Evolutionary conservation across 2,113 vertebrate genomes (phyloP).

Genomic region (Hystrix brachyura): DNA sequence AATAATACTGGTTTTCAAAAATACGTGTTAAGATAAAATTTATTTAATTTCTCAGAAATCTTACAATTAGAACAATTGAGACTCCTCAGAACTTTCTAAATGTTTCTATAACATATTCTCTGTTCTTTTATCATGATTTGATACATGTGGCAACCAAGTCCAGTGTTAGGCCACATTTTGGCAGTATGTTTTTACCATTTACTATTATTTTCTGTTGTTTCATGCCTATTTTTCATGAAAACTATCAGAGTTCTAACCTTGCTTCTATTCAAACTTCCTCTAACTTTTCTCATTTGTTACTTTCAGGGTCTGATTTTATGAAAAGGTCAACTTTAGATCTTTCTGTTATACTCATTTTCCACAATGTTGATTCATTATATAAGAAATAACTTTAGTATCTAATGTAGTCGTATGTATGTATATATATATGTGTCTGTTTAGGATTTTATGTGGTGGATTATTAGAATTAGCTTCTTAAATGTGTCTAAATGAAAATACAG

Average conservation of each 20-base stretch:
- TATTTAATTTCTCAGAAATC: conserved; percentile 53
- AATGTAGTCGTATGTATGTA: not conserved
- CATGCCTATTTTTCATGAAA: not conserved
- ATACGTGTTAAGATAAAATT: not conserved
- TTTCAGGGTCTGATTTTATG: conserved; percentile 3
- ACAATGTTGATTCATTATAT: not conserved
- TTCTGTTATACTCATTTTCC: not conserved
- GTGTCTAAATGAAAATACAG: not conserved
- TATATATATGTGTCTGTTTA: not conserved
- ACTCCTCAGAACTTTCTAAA: not conserved
- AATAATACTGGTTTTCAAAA: conserved; percentile 7
- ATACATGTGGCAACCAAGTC: not conserved
- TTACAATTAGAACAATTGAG: conserved; percentile 23
- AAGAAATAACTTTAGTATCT: conserved; percentile 35
- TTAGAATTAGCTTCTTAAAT: conserved; percentile 46
- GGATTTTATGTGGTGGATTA: conserved; percentile 3
- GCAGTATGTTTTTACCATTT: not conserved
- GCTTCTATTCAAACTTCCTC: not conserved
- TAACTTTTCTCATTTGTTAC: conserved; percentile 23
- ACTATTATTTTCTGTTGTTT: not conserved
- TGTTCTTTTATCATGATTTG: not conserved
- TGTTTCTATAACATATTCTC: not conserved
- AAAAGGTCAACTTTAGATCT: conserved; percentile 35
- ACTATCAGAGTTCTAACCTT: not conserved
- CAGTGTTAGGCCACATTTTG: not conserved